These are phyloP conservation scores for Villa cingulata DNA, from an alignment of 2,888 invertebrate species.

Conservation along the genomic window DNA sequence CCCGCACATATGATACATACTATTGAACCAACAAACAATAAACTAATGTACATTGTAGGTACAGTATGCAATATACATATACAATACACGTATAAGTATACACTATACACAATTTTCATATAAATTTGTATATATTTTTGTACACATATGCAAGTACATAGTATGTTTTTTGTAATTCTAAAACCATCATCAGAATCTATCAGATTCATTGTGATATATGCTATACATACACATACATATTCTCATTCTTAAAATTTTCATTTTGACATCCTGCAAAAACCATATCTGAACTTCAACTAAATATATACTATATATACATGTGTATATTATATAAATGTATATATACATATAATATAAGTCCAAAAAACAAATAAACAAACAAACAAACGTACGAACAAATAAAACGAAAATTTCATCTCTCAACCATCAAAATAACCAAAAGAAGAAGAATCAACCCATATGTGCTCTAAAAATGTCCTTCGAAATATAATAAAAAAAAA, in stretches of 20 bases:
- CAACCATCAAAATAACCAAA: too few relatives aligned
- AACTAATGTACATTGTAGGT: too few relatives aligned
- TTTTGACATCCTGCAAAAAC: conserved; percentile 18
- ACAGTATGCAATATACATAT: too few relatives aligned
- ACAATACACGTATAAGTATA: too few relatives aligned
- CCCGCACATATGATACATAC: not conserved
- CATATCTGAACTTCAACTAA: conserved; percentile 16
- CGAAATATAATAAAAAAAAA: too few relatives aligned
- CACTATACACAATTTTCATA: not conserved
- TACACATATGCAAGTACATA: not conserved
- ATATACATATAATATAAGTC: not conserved
- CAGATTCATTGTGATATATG: too few relatives aligned
- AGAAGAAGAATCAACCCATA: too few relatives aligned
- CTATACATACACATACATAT: too few relatives aligned
- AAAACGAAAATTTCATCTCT: conserved; percentile 1
- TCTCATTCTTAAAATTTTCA: not conserved
- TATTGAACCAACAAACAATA: not conserved
- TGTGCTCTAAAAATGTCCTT: not conserved
- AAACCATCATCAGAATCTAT: too few relatives aligned
- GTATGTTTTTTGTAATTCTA: too few relatives aligned
- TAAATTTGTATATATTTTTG: not conserved
- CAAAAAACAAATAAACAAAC: conserved; percentile 1
- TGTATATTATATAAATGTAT: not conserved
- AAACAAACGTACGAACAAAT: too few relatives aligned
- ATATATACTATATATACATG: conserved; percentile 2